phyloP scores from a whole-genome alignment of 1,140 invertebrate species.

The Penaeus vannamei region DNA sequence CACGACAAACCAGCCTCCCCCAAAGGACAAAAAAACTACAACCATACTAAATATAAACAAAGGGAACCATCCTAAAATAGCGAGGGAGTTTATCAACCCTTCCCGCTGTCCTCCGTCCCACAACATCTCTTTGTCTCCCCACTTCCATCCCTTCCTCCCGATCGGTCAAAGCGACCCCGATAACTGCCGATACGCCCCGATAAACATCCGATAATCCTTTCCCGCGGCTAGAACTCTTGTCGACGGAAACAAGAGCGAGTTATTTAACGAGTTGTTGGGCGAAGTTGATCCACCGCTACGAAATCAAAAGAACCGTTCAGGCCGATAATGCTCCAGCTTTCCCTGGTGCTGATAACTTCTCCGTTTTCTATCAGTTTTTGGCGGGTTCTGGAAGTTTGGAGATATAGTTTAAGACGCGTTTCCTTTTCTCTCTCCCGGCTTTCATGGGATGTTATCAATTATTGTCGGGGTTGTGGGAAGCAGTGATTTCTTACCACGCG shows the following conservation, averaged over 20 bases:
- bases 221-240: slow-evolving; percentile 54
- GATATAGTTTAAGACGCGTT: too few species aligned
- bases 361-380: slow-evolving; percentile 56
- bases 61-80: too few species aligned
- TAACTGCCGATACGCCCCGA: slow-evolving; percentile 61
- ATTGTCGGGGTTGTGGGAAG: too few species aligned
- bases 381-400: background rate
- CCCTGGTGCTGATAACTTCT: slow-evolving; percentile 48
- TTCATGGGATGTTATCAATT: too few species aligned
- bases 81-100: too few species aligned
- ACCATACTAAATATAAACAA: too few species aligned
- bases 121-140: too few species aligned
- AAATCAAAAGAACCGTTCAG: slow-evolving; percentile 55
- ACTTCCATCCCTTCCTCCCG: slow-evolving; percentile 12
- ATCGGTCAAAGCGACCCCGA: slow-evolving; percentile 20
- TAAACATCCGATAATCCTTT: slow-evolving; percentile 62
- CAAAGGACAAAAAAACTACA: too few species aligned
- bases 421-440: too few species aligned
- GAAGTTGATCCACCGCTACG: slow-evolving; percentile 52
- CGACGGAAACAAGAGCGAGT: slow-evolving; percentile 56
- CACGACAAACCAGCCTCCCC: too few species aligned
- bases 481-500: too few species aligned
- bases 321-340: slow-evolving; percentile 47
- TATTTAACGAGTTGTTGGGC: slow-evolving; percentile 59
- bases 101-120: too few species aligned